phyloP scores from a whole-genome alignment of 2,113 vertebrate genomes.

The Bubo bubo region DNA sequence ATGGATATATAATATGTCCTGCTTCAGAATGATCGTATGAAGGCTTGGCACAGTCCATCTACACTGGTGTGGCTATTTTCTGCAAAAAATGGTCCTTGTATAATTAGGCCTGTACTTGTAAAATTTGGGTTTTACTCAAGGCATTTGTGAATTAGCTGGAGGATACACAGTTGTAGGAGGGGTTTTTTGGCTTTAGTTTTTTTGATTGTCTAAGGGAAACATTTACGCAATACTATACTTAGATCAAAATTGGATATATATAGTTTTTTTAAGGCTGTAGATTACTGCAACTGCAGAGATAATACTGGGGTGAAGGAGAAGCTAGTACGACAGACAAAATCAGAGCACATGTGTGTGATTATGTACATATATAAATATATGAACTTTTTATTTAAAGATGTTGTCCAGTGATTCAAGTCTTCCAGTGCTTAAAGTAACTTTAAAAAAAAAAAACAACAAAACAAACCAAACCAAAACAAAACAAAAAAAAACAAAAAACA shows the following conservation, averaged over 20 bases:
- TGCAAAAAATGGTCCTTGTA: neutral
- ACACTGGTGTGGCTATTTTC: neutral
- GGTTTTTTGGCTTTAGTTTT: rapidly evolving
- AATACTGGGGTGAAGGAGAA: neutral
- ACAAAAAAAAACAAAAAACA: too few relatives aligned
- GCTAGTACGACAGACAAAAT: neutral
- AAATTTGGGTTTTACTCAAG: neutral
- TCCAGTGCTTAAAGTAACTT: neutral
- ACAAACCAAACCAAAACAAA: neutral
- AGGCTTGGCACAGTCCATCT: neutral
- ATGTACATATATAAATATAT: neutral
- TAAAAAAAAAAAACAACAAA: neutral
- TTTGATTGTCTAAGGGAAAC: neutral
- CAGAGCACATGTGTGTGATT: neutral
- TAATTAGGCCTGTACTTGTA: neutral
- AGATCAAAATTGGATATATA: neutral
- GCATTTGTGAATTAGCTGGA: neutral
- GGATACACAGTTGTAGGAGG: neutral
- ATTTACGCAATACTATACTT: neutral
- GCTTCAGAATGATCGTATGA: neutral
- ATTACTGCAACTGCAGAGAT: neutral
- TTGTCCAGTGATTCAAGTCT: neutral
- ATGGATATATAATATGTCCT: neutral
- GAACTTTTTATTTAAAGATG: neutral
- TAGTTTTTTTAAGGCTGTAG: neutral